Evolutionary conservation across 2,888 invertebrate genomes (phyloP).

Genomic region (Drosophila gaucha): DNA sequence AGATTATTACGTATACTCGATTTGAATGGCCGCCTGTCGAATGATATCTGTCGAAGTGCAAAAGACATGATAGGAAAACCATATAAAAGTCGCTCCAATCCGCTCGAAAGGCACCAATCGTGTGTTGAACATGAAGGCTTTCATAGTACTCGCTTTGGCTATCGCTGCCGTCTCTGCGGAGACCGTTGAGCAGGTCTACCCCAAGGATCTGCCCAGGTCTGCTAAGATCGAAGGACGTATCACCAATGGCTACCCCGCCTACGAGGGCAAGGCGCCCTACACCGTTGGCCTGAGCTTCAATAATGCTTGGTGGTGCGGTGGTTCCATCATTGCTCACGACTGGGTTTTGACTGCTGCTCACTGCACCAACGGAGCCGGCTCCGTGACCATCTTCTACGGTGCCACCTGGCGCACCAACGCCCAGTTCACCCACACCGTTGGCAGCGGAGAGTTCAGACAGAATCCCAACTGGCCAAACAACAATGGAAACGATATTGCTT

Average conservation of each 20-base stretch:
- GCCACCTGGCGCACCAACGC: conserved; percentile 65
- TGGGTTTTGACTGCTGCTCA: conserved; percentile 81
- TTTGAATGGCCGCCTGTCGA: conserved; percentile 10
- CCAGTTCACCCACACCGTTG: conserved; percentile 56
- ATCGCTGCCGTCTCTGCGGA: conserved; percentile 28
- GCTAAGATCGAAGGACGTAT: conserved; percentile 48
- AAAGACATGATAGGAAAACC: conserved; percentile 17
- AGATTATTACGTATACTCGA: conserved; percentile 4
- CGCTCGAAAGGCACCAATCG: conserved; percentile 17
- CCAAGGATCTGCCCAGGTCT: conserved; percentile 24
- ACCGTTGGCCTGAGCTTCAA: conserved; percentile 72
- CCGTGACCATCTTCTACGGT: conserved; percentile 71
- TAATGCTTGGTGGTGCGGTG: conserved; percentile 75
- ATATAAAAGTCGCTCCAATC: conserved; percentile 26
- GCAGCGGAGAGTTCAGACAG: conserved; percentile 59
- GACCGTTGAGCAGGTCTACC: conserved; percentile 26
- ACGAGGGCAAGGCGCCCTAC: conserved; percentile 72
- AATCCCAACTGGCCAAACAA: conserved; percentile 76
- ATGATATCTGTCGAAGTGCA: conserved; percentile 9
- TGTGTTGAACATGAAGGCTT: conserved; percentile 32
- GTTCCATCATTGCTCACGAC: conserved; percentile 69
- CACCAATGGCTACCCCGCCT: conserved; percentile 72
- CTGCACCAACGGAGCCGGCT: conserved; percentile 60
- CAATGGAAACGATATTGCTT: conserved; percentile 57
- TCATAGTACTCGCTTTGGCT: conserved; percentile 27